Conservation (phyloP, 2,113 vertebrate genomes). For the Falco punctatus region DNA sequence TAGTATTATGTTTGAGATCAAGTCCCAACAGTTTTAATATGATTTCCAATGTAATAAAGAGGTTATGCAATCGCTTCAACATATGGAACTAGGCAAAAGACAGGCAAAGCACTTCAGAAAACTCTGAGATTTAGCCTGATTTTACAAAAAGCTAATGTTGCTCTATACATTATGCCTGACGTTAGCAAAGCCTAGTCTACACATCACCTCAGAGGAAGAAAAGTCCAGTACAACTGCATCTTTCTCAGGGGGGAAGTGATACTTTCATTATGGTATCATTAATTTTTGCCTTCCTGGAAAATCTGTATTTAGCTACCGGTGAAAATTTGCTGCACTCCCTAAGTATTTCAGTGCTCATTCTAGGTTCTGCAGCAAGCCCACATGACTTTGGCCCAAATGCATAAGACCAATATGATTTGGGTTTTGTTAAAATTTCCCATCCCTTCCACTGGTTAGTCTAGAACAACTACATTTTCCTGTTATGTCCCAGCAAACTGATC, state of each 20-base stretch:
- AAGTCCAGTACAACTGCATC: not conserved
- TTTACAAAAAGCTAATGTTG: not conserved
- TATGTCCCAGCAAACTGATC: not conserved
- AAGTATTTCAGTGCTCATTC: not conserved
- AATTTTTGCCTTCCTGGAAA: not conserved
- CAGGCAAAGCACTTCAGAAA: not conserved
- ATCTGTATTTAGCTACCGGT: not conserved
- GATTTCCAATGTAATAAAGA: not conserved
- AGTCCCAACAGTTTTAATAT: not conserved
- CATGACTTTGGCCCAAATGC: not conserved
- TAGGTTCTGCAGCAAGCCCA: not conserved
- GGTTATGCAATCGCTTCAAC: not conserved
- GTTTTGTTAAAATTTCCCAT: not conserved
- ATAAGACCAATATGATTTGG: not conserved
- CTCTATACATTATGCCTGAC: not conserved
- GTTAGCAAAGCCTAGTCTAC: not conserved
- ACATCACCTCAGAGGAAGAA: not conserved
- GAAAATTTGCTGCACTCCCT: not conserved
- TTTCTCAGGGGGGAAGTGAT: not conserved
- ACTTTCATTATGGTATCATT: not conserved
- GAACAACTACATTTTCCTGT: not conserved
- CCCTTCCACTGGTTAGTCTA: not conserved
- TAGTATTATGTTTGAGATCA: fast-evolving
- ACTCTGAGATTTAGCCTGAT: not conserved
- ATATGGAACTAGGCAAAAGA: not conserved